Conservation (phyloP, 2,888 invertebrate genomes). For the Metellina segmentata region DNA sequence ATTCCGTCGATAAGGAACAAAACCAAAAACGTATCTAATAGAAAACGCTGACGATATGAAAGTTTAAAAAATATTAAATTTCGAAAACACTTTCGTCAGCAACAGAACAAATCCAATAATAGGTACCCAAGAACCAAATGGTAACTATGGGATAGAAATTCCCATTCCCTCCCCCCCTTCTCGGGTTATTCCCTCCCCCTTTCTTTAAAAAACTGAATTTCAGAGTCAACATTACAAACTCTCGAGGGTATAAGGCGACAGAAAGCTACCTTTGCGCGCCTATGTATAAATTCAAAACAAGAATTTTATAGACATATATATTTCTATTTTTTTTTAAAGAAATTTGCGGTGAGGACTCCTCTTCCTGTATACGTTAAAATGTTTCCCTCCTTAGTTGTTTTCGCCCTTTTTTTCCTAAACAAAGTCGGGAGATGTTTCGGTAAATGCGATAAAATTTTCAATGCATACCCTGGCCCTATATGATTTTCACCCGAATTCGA, state of each 20-base stretch:
- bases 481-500: conserved; percentile 46
- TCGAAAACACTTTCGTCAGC: conserved; percentile 75
- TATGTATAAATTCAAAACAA: conserved; percentile 74
- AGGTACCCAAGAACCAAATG: conserved; percentile 67
- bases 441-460: conserved; percentile 73
- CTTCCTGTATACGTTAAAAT: conserved; percentile 53
- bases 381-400: conserved; percentile 18
- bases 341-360: conserved; percentile 59
- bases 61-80: conserved; percentile 77
- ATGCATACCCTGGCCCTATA: conserved; percentile 60
- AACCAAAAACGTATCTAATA: conserved; percentile 59
- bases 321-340: conserved; percentile 63
- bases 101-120: conserved; percentile 75
- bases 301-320: conserved; percentile 73
- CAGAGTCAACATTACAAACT: conserved; percentile 75
- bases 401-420: conserved; percentile 48
- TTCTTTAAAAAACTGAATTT: conserved; percentile 71
- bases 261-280: conserved; percentile 53
- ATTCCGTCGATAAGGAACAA: conserved; percentile 43
- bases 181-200: neutral
- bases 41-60: conserved; percentile 73
- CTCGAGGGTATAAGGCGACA: conserved; percentile 65
- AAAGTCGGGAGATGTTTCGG: conserved; percentile 51
- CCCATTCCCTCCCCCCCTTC: conserved; percentile 31
- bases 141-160: conserved; percentile 75